These are phyloP conservation scores for Salmo trutta DNA, from an alignment of 2,797 vertebrate genomes.

Conservation along the genomic window DNA sequence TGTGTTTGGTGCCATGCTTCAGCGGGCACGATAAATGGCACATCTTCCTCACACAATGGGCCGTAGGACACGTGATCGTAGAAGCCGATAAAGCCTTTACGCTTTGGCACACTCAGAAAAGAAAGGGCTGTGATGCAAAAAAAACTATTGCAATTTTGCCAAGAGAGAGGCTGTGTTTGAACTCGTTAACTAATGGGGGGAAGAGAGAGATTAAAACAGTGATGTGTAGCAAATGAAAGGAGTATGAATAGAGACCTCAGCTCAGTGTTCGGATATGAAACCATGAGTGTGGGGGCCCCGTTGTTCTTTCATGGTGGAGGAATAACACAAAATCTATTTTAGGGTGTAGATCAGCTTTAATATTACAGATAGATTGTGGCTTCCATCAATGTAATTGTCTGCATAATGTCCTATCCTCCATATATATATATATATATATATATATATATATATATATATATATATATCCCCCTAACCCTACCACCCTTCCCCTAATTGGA, in stretches of 20 bases:
- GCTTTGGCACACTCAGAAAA: slow-evolving; percentile 14
- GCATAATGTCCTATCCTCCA: too few relatives aligned
- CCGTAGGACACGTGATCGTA: neutral
- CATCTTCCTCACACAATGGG: slow-evolving; percentile 16
- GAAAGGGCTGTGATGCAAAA: neutral
- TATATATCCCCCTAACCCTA: too few relatives aligned
- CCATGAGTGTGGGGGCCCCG: neutral
- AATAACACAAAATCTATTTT: too few relatives aligned
- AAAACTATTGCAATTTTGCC: slow-evolving; percentile 15
- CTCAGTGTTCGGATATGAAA: neutral
- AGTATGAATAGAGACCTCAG: neutral
- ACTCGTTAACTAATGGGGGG: neutral
- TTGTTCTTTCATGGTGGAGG: neutral
- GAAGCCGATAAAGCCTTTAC: slow-evolving; percentile 18
- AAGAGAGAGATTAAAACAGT: neutral
- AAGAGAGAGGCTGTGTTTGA: slow-evolving; percentile 4
- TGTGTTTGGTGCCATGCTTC: slow-evolving; percentile 43
- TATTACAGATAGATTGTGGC: too few relatives aligned
- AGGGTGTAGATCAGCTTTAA: too few relatives aligned
- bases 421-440: too few relatives aligned
- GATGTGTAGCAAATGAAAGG: neutral
- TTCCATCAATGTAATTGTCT: too few relatives aligned
- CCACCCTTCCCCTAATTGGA: too few relatives aligned
- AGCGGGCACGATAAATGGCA: slow-evolving; percentile 32
- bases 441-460: too few relatives aligned